Evolutionary conservation across 2,113 vertebrate species (phyloP).

Genomic region (Phaethon lepturus): DNA sequence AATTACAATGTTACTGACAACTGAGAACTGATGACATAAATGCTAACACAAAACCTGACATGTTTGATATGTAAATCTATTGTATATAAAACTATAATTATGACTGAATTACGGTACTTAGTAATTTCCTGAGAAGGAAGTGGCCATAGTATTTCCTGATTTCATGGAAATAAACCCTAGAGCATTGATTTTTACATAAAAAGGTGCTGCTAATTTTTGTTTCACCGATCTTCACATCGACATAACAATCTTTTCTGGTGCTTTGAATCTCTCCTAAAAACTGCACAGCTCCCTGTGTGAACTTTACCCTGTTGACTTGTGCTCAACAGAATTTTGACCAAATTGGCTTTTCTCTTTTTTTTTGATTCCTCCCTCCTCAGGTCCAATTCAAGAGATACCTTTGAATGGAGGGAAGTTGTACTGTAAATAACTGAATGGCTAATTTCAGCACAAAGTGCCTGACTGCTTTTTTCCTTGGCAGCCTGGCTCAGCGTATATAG

Average conservation of each 20-base stretch:
- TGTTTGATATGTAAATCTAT: conserved; percentile 59
- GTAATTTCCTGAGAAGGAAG: conserved; percentile 63
- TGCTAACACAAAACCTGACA: conserved; percentile 45
- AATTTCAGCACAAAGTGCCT: not conserved
- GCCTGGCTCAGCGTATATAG: not conserved
- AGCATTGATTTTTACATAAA: conserved; percentile 67
- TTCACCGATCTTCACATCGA: conserved; percentile 6
- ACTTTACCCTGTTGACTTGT: not conserved
- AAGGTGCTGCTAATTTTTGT: conserved; percentile 64
- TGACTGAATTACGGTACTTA: conserved; percentile 49
- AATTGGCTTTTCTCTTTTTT: not conserved
- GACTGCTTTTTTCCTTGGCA: not conserved
- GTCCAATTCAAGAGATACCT: not conserved
- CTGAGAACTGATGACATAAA: conserved; percentile 53
- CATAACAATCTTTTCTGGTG: not conserved
- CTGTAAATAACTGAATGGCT: not conserved
- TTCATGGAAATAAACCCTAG: conserved; percentile 55
- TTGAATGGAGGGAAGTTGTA: not conserved
- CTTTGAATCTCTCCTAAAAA: conserved; percentile 25
- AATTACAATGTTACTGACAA: conserved; percentile 45
- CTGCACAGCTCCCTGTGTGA: not conserved
- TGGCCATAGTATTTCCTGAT: conserved; percentile 48
- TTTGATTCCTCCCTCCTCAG: not conserved
- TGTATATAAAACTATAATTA: conserved; percentile 61
- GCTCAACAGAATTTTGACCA: not conserved